Evolutionary conservation across 2,797 vertebrate genomes (phyloP).

Genomic region (Sebastes miniatus): DNA sequence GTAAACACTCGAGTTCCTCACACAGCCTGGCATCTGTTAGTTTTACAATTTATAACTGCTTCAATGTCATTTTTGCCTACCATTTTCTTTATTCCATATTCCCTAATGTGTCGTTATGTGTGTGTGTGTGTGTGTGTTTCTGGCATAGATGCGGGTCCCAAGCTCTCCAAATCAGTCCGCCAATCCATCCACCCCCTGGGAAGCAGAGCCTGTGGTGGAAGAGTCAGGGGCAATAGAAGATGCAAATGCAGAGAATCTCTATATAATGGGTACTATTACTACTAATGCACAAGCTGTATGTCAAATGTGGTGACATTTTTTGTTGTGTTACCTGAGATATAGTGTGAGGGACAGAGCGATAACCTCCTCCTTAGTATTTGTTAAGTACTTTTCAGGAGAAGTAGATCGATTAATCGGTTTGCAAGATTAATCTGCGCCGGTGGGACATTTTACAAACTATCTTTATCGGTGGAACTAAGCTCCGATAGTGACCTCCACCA

Average conservation of each 20-base stretch:
- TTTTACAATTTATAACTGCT: background rate
- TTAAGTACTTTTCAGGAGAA: background rate
- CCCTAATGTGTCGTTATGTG: background rate
- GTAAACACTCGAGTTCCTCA: slow-evolving; percentile 95
- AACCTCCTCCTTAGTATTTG: background rate
- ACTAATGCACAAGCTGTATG: background rate
- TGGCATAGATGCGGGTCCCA: slow-evolving; percentile 79
- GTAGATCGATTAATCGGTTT: no score
- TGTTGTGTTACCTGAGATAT: background rate
- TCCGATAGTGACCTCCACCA: no score
- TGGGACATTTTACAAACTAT: no score
- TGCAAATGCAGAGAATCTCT: slow-evolving; percentile 92
- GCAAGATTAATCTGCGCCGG: no score
- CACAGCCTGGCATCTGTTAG: slow-evolving; percentile 93
- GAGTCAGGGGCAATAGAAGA: slow-evolving; percentile 85
- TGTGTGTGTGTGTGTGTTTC: background rate
- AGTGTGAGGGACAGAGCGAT: background rate
- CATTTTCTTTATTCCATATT: background rate
- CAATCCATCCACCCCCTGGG: slow-evolving; percentile 85
- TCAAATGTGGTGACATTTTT: background rate
- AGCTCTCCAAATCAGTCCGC: slow-evolving; percentile 87
- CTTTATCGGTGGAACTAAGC: no score
- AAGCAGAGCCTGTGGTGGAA: slow-evolving; percentile 83
- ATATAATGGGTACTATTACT: slow-evolving; percentile 86
- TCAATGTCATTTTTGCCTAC: background rate